A percentile compares a stretch with the other conserved stretches of the same genome.
These are phyloP conservation scores for Ianthella basta DNA, from an alignment of 37 sponge, comb jelly and placozoan species.

Conservation along the genomic window DNA sequence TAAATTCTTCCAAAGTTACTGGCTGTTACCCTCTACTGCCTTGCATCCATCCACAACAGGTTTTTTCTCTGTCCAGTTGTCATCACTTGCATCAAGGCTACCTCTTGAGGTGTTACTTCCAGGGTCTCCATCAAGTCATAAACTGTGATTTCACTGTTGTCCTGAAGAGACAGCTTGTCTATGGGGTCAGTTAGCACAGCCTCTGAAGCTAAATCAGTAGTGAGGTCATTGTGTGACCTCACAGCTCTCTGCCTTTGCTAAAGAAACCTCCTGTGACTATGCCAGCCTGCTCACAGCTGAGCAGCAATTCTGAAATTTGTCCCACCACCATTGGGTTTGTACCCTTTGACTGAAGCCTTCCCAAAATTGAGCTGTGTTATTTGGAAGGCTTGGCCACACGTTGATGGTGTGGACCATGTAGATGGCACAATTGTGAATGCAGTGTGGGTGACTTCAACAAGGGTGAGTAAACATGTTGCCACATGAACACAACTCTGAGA, in stretches of 20 bases:
- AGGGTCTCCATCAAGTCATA: conserved; percentile 20
- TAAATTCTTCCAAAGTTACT: conserved; percentile 51
- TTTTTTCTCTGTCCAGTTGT: conserved; percentile 31
- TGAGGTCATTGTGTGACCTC: background rate
- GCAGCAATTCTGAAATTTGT: too few relatives aligned
- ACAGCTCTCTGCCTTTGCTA: background rate
- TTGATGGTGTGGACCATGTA: conserved; percentile 38
- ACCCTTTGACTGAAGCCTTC: conserved; percentile 28
- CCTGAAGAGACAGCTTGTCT: conserved; percentile 11
- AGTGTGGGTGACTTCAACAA: conserved; percentile 28
- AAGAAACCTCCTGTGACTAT: background rate
- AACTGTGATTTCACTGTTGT: background rate
- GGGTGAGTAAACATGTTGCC: conserved; percentile 31
- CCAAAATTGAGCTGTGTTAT: conserved; percentile 30
- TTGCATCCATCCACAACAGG: conserved; percentile 48
- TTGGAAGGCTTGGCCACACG: background rate
- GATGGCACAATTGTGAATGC: conserved; percentile 38
- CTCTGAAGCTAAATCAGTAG: background rate
- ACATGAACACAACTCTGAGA: conserved; percentile 40
- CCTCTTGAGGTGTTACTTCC: conserved; percentile 12
- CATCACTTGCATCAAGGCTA: conserved; percentile 29
- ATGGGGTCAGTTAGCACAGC: conserved; percentile 18
- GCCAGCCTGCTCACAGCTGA: background rate
- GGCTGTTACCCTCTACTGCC: conserved; percentile 50
- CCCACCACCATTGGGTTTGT: background rate